These are phyloP conservation scores for Aphelinus certus DNA, from an alignment of 1,140 invertebrate species.

Conservation along the genomic window DNA sequence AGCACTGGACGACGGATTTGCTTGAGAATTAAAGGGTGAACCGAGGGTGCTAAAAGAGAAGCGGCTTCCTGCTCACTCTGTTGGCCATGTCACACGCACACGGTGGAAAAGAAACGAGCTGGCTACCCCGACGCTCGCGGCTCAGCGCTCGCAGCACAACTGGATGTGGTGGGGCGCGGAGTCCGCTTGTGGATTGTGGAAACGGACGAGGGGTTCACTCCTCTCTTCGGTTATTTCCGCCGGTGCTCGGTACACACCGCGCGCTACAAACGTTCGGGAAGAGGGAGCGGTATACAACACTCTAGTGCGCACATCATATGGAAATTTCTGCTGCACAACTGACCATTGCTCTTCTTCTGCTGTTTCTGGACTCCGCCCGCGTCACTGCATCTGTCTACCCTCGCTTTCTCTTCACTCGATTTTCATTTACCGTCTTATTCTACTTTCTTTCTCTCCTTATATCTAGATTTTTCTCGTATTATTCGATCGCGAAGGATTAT, in stretches of 20 bases:
- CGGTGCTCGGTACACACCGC: constrained; percentile 7
- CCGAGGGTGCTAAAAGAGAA: no score
- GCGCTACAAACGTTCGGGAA: not conserved
- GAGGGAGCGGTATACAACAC: not conserved
- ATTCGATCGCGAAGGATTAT: no score
- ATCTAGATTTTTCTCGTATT: not conserved
- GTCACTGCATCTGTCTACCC: not conserved
- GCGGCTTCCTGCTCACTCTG: no score
- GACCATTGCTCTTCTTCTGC: not conserved
- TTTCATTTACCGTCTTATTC: constrained; percentile 1
- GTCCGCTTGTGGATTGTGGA: constrained; percentile 7
- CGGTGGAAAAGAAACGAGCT: constrained; percentile 23
- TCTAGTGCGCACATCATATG: no score
- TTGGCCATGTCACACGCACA: constrained; percentile 4
- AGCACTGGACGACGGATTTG: no score
- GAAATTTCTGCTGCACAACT: no score
- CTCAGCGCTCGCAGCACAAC: constrained; percentile 57
- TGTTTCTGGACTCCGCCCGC: constrained; percentile 17
- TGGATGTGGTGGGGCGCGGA: constrained; percentile 46
- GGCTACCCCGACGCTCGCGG: constrained; percentile 45
- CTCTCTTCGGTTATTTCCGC: constrained; percentile 30
- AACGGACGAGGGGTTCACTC: constrained; percentile 38
- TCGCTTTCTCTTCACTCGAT: no score
- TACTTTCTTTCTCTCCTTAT: constrained; percentile 17
- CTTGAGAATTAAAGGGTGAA: no score